Conservation (phyloP, 30 jellyfish, hydroid and myxozoan genomes). For the Pseudorhiza aurosa region DNA sequence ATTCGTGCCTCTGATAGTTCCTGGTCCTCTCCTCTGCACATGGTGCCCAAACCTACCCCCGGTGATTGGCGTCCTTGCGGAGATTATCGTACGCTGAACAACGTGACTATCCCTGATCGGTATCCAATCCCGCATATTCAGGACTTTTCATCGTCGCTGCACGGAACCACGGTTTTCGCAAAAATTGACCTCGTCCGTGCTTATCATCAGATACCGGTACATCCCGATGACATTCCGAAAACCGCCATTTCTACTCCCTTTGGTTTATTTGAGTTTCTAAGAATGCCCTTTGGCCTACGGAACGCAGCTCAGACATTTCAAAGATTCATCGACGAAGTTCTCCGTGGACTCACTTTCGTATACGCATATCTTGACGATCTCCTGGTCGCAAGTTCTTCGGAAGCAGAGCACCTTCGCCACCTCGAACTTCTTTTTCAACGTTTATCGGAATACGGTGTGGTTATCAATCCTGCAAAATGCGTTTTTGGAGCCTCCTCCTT, state of each 20-base stretch:
- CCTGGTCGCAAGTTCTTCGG: slow-evolving; percentile 30
- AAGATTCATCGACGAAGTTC: slow-evolving; percentile 49
- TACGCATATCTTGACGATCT: slow-evolving; percentile 56
- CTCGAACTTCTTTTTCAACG: slow-evolving; percentile 24
- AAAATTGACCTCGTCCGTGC: slow-evolving; percentile 54
- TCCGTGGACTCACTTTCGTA: slow-evolving; percentile 40
- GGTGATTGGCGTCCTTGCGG: slow-evolving; percentile 60
- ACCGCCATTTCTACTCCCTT: slow-evolving; percentile 62
- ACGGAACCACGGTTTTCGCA: slow-evolving; percentile 38
- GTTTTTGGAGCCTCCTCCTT: slow-evolving; percentile 11
- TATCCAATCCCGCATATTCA: slow-evolving; percentile 68
- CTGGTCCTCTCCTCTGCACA: slow-evolving; percentile 1
- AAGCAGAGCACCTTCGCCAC: slow-evolving; percentile 45
- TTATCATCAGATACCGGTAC: slow-evolving; percentile 37
- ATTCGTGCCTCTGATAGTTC: neutral
- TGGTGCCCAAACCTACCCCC: slow-evolving; percentile 1
- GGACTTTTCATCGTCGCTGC: slow-evolving; percentile 43
- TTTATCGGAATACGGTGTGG: slow-evolving; percentile 16
- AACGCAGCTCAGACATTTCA: slow-evolving; percentile 70
- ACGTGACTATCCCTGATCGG: slow-evolving; percentile 36
- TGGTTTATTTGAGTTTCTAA: slow-evolving; percentile 50
- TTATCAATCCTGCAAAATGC: slow-evolving; percentile 32
- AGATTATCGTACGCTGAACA: slow-evolving; percentile 55
- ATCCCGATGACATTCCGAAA: slow-evolving; percentile 41
- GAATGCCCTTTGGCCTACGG: slow-evolving; percentile 69